Conservation (phyloP, 2,888 invertebrate genomes). For the Willowsia nigromaculata region DNA sequence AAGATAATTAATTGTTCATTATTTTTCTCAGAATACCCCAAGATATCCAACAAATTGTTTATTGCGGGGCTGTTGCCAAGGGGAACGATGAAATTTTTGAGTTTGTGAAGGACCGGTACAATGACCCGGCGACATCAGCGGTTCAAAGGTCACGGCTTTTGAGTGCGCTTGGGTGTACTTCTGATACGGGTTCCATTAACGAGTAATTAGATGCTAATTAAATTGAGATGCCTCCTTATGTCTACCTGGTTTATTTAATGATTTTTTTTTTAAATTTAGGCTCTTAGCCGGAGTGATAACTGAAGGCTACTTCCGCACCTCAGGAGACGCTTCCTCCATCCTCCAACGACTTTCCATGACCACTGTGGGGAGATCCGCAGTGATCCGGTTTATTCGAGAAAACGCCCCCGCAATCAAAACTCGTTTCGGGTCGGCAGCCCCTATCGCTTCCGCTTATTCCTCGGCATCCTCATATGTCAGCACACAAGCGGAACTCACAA, state of each 20-base stretch:
- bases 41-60: conserved; percentile 70
- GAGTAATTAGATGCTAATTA: conserved; percentile 30
- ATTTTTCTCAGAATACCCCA: conserved; percentile 55
- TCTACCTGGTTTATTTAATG: neutral
- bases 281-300: conserved; percentile 61
- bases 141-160: conserved; percentile 60
- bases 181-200: conserved; percentile 18
- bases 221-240: neutral
- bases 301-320: neutral
- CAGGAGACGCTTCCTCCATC: conserved; percentile 27
- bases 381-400: conserved; percentile 56
- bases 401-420: conserved; percentile 44
- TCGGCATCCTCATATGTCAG: conserved; percentile 58
- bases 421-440: neutral
- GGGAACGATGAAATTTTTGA: conserved; percentile 50
- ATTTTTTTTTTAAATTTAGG: conserved; percentile 21
- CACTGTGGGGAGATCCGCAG: conserved; percentile 32
- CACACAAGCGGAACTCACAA: conserved; percentile 42
- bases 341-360: conserved; percentile 64
- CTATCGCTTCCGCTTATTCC: conserved; percentile 26
- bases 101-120: conserved; percentile 66
- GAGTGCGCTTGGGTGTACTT: conserved; percentile 69
- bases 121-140: conserved; percentile 10
- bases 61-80: conserved; percentile 70
- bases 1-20: neutral